Conservation (phyloP, 2,888 invertebrate genomes). For the Elysia crispata region DNA sequence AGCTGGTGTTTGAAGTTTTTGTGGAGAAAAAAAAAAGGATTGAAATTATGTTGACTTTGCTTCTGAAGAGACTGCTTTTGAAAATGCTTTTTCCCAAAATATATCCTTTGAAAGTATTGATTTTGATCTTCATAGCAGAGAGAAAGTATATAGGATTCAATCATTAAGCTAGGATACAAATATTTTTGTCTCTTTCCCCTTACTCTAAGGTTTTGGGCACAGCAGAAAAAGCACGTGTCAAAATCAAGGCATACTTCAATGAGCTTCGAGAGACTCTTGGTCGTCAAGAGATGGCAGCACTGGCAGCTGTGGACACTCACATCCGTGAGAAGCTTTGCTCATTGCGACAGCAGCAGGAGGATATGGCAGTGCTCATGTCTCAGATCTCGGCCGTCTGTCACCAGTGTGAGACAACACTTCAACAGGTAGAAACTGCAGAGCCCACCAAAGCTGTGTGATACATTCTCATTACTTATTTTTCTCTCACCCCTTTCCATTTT, state of each 20-base stretch:
- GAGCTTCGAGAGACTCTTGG: conserved; percentile 79
- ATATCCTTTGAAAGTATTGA: no score
- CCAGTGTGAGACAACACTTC: conserved; percentile 80
- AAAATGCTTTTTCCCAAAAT: no score
- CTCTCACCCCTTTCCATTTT: background rate
- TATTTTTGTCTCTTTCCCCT: background rate
- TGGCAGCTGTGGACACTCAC: conserved; percentile 81
- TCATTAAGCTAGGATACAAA: no score
- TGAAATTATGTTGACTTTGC: no score
- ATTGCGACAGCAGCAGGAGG: conserved; percentile 80
- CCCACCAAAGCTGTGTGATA: background rate
- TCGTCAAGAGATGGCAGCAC: conserved; percentile 80
- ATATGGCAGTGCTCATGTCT: conserved; percentile 79
- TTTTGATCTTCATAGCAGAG: no score
- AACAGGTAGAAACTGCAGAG: conserved; percentile 72
- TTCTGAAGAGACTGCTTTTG: no score
- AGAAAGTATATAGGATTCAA: no score
- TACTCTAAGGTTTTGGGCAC: conserved; percentile 75
- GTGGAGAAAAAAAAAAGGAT: no score
- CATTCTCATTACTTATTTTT: background rate
- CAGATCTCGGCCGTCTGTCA: conserved; percentile 80
- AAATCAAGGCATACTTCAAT: conserved; percentile 80
- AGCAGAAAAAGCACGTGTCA: conserved; percentile 78
- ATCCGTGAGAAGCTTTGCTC: conserved; percentile 80
- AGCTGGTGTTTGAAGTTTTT: no score